Evolutionary conservation across 2,888 invertebrate genomes (phyloP).

Genomic region (Drosophila kuntzei): DNA sequence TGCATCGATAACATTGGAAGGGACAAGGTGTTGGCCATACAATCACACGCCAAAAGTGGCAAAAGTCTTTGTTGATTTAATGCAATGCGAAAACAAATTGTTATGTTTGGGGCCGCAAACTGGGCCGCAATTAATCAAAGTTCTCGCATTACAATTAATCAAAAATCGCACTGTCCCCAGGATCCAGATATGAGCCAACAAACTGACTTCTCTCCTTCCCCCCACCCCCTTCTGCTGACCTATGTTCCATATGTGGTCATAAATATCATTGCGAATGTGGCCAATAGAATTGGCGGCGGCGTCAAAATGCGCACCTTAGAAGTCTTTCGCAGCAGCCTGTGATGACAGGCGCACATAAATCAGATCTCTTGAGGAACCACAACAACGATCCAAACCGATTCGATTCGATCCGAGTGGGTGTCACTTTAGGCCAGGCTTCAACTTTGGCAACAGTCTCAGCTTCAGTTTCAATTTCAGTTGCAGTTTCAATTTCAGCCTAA

Average conservation of each 20-base stretch:
- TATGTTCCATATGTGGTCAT: conserved; percentile 39
- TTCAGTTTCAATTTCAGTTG: neutral
- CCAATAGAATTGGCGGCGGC: conserved; percentile 78
- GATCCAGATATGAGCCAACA: neutral
- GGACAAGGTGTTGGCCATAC: conserved; percentile 72
- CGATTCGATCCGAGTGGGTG: conserved; percentile 42
- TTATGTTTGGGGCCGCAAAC: conserved; percentile 66
- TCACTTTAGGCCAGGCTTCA: conserved; percentile 22
- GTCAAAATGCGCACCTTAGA: conserved; percentile 78
- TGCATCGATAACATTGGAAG: conserved; percentile 25
- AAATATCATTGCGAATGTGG: conserved; percentile 67
- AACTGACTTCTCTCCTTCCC: neutral
- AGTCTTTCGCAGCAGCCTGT: conserved; percentile 46
- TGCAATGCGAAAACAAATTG: conserved; percentile 79
- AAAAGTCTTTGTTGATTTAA: conserved; percentile 63
- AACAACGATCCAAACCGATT: neutral
- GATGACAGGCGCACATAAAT: conserved; percentile 71
- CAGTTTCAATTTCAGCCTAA: conserved; percentile 26
- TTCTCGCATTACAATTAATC: conserved; percentile 78
- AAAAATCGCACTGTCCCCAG: conserved; percentile 52
- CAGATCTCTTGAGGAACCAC: conserved; percentile 30
- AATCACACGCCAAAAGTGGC: conserved; percentile 56
- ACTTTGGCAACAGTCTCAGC: neutral
- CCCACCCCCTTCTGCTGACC: too few relatives aligned
- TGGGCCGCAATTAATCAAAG: conserved; percentile 76